Percentiles rank a stretch among this genome's conserved stretches.
phyloP scores from a whole-genome alignment of 2,797 vertebrate species.

The Lepidocolaptes lacrymiger region DNA sequence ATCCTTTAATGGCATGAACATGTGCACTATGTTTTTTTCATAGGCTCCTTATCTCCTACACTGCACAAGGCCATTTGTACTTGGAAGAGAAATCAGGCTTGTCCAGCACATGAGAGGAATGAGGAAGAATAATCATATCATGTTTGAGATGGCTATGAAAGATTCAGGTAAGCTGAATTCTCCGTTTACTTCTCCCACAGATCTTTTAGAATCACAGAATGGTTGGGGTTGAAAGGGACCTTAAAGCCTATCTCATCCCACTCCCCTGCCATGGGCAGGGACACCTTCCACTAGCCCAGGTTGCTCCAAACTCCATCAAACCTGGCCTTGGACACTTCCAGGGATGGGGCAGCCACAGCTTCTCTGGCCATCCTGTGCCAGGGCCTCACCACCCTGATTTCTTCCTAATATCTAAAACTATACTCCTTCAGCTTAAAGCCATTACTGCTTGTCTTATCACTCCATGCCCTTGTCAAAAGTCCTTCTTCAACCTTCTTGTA shows the following conservation, averaged over 20 bases:
- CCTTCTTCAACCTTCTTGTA: not conserved
- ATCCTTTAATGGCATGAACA: not conserved
- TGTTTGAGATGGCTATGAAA: not conserved
- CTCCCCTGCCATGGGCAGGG: not conserved
- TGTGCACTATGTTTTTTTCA: fast-evolving
- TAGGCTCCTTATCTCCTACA: not conserved
- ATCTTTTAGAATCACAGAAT: not conserved
- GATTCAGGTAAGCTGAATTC: not conserved
- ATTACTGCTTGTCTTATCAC: not conserved
- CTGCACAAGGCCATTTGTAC: not conserved
- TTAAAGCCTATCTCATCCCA: not conserved
- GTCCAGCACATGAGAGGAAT: not conserved
- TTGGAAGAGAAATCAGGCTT: not conserved
- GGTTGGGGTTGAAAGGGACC: not conserved
- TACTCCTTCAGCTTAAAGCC: not conserved
- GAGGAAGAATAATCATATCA: not conserved
- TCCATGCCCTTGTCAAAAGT: not conserved
- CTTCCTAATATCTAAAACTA: not conserved
- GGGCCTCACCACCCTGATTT: fast-evolving
- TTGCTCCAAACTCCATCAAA: fast-evolving
- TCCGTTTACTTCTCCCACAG: not conserved
- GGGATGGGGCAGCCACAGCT: not conserved
- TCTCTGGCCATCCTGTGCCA: not conserved
- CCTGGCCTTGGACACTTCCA: fast-evolving
- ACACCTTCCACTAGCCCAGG: fast-evolving